Conservation (phyloP, 92 coral and sea anemone genomes). For the Desmophyllum pertusum region DNA sequence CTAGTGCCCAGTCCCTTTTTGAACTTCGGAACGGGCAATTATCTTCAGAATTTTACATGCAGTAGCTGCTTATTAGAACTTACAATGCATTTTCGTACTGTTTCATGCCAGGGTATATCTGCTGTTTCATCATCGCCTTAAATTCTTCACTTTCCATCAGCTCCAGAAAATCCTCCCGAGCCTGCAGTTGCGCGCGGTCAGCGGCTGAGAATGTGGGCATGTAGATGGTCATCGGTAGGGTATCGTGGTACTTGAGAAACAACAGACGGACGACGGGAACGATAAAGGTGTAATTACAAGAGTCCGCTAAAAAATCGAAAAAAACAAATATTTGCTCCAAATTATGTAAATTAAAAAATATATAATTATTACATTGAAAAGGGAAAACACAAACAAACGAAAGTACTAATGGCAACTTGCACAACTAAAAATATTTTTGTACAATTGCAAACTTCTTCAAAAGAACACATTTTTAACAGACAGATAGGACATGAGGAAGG, state of each 20-base stretch:
- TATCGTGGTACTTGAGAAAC: slow-evolving; percentile 79
- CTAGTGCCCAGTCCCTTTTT: too few relatives aligned
- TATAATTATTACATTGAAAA: neutral
- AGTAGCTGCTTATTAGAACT: slow-evolving; percentile 27
- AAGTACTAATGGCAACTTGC: too few relatives aligned
- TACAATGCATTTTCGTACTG: slow-evolving; percentile 86
- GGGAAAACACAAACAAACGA: neutral
- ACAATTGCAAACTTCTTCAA: too few relatives aligned
- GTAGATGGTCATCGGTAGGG: slow-evolving; percentile 89
- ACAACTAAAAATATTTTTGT: too few relatives aligned
- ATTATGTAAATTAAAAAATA: neutral
- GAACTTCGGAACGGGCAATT: too few relatives aligned
- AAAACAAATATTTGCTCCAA: neutral
- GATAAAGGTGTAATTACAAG: slow-evolving; percentile 83
- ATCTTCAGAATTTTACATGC: too few relatives aligned
- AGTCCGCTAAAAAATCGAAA: slow-evolving; percentile 58
- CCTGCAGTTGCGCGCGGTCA: slow-evolving; percentile 58
- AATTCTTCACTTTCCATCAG: slow-evolving; percentile 83
- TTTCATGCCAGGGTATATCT: slow-evolving; percentile 86
- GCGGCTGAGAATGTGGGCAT: slow-evolving; percentile 83
- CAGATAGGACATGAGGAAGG: too few relatives aligned
- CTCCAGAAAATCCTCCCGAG: slow-evolving; percentile 77
- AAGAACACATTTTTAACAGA: too few relatives aligned
- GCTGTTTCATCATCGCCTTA: slow-evolving; percentile 93
- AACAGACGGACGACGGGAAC: slow-evolving; percentile 88